These are phyloP conservation scores for Plotosus lineatus DNA, from an alignment of 2,113 vertebrate genomes.

Conservation along the genomic window DNA sequence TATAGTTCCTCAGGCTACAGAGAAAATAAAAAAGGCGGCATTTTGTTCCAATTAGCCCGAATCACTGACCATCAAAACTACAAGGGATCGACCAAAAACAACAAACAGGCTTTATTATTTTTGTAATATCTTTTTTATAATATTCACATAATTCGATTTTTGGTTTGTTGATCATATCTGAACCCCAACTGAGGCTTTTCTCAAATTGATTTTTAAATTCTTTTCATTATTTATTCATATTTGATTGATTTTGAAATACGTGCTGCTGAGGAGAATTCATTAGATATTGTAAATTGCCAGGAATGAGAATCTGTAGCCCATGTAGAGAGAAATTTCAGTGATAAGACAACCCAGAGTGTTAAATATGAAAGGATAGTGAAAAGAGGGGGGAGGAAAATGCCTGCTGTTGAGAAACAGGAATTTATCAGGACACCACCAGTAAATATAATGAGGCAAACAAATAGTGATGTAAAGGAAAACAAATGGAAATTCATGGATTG, in stretches of 20 bases:
- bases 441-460: constrained; percentile 38
- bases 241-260: background rate
- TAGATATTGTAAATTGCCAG: constrained; percentile 41
- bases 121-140: background rate
- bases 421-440: constrained; percentile 32
- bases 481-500: constrained; percentile 13
- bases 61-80: background rate
- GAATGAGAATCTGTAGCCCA: constrained; percentile 28
- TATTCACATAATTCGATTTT: background rate
- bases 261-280: constrained; percentile 35
- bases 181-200: background rate
- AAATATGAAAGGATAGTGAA: background rate
- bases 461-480: background rate
- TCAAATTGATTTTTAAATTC: background rate
- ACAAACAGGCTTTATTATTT: no score
- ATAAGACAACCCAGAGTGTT: constrained; percentile 11
- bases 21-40: constrained; percentile 13
- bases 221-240: no score
- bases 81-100: constrained; percentile 10
- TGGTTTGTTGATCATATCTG: background rate
- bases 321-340: constrained; percentile 33
- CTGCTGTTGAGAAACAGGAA: constrained; percentile 13
- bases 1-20: constrained; percentile 24
- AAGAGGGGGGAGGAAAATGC: background rate
- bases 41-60: constrained; percentile 12